Conservation (phyloP, 2,797 vertebrate genomes). For the Remorina albescens region DNA sequence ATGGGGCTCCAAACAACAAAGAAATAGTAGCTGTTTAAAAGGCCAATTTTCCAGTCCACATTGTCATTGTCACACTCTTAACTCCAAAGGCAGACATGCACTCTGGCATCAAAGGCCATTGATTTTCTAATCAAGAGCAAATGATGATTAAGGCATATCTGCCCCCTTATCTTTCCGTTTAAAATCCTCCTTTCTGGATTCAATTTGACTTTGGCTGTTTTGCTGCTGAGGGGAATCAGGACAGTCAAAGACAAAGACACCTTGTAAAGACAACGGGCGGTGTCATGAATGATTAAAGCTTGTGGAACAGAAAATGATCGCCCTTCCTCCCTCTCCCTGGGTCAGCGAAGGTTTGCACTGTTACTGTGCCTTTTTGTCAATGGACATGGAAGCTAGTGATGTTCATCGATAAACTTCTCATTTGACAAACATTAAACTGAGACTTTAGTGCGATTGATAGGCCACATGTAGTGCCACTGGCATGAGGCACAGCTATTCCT, state of each 20-base stretch:
- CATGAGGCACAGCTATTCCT: constrained; percentile 38
- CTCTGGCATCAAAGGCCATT: constrained; percentile 88
- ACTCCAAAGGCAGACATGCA: constrained; percentile 85
- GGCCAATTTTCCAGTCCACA: constrained; percentile 85
- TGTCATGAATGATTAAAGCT: constrained; percentile 76
- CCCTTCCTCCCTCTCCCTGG: constrained; percentile 52
- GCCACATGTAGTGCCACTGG: constrained; percentile 27
- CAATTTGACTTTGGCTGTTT: constrained; percentile 83
- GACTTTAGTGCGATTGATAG: constrained; percentile 46
- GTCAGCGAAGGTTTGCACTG: constrained; percentile 44
- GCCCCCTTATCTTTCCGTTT: constrained; percentile 85
- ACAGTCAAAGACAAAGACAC: constrained; percentile 82
- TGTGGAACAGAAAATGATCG: constrained; percentile 71
- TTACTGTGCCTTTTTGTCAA: constrained; percentile 48
- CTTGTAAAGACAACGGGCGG: constrained; percentile 77
- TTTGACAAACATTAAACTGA: constrained; percentile 48
- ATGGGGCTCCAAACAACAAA: constrained; percentile 82
- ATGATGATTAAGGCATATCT: constrained; percentile 89
- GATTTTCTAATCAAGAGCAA: constrained; percentile 89
- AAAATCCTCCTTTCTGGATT: constrained; percentile 85
- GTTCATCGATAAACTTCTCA: constrained; percentile 54
- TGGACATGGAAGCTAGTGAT: constrained; percentile 37
- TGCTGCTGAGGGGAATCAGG: constrained; percentile 75
- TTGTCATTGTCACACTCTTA: constrained; percentile 86
- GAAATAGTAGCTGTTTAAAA: constrained; percentile 84